Evolutionary conservation across 2,797 vertebrate genomes (phyloP).

Genomic region (Mormyrops attenuatus): DNA sequence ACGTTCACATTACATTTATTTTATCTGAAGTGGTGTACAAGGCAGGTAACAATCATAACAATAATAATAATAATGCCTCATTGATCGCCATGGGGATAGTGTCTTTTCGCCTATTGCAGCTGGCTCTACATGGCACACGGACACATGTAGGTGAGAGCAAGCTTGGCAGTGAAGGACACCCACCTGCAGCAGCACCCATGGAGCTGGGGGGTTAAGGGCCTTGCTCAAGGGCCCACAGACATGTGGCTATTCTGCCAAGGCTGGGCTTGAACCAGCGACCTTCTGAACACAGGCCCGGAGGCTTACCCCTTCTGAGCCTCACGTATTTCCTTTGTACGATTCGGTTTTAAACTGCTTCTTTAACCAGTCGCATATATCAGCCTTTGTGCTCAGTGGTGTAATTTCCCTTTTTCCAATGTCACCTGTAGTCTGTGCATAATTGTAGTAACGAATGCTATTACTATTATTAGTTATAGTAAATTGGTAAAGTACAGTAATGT

Average conservation of each 20-base stretch:
- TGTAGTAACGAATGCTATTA: not conserved
- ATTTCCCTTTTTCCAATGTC: not conserved
- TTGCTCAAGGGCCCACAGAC: not conserved
- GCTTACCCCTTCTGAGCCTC: not conserved
- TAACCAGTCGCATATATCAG: not conserved
- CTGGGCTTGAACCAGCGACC: not conserved
- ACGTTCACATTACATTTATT: not conserved
- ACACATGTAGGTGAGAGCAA: not conserved
- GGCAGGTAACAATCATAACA: not conserved
- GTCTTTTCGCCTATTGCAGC: not conserved
- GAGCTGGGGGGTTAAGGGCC: not conserved
- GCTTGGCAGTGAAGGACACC: not conserved
- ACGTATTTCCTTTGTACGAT: not conserved
- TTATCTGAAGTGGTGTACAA: not conserved
- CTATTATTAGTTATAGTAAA: not conserved
- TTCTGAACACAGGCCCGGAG: not conserved
- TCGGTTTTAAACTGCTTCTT: not conserved
- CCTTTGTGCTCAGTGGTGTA: not conserved
- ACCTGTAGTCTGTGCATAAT: not conserved
- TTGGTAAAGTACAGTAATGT: not conserved
- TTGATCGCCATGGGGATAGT: not conserved
- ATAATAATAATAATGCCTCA: not conserved
- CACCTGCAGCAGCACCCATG: not conserved
- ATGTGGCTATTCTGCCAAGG: not conserved
- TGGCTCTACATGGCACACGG: not conserved